A percentile compares a stretch with the other conserved stretches of the same genome.
Conservation (phyloP, 2,797 vertebrate genomes). For the Dendrocincla tyrannina region DNA sequence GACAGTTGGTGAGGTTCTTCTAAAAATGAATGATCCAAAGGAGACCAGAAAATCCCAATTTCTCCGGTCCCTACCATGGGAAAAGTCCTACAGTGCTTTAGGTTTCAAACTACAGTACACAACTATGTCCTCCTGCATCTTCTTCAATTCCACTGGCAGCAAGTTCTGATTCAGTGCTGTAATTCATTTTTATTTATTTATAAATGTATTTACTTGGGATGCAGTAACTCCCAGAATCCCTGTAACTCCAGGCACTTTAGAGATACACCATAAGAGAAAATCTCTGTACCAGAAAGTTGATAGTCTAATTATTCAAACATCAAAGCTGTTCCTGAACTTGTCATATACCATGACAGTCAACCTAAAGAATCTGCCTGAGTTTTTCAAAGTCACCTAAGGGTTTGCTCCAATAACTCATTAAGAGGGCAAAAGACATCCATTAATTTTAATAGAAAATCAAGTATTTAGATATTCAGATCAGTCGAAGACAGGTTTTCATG, state of each 20-base stretch:
- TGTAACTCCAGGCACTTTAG: not conserved
- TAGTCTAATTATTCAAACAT: conserved; percentile 53
- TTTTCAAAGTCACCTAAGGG: conserved; percentile 48
- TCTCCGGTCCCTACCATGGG: not conserved
- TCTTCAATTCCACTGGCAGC: not conserved
- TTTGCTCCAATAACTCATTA: conserved; percentile 56
- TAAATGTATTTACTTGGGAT: not conserved
- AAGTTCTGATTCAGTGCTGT: not conserved
- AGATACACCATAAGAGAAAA: not conserved
- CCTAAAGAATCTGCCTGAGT: conserved; percentile 11
- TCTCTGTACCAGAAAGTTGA: conserved; percentile 5
- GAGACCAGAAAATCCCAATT: not conserved
- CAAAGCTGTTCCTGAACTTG: conserved; percentile 47
- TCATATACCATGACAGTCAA: conserved; percentile 27
- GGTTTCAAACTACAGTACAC: not conserved
- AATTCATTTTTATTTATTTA: not conserved
- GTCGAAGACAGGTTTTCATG: conserved; percentile 23
- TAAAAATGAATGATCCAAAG: not conserved
- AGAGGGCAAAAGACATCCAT: conserved; percentile 37
- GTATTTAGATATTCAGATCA: conserved; percentile 30
- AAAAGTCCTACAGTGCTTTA: not conserved
- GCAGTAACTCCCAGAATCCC: not conserved
- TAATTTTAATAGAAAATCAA: conserved; percentile 59
- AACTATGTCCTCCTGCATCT: not conserved
- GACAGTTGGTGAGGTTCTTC: not conserved